Conservation (phyloP, 2,113 vertebrate genomes). For the Dolichallabes microphthalmus region DNA sequence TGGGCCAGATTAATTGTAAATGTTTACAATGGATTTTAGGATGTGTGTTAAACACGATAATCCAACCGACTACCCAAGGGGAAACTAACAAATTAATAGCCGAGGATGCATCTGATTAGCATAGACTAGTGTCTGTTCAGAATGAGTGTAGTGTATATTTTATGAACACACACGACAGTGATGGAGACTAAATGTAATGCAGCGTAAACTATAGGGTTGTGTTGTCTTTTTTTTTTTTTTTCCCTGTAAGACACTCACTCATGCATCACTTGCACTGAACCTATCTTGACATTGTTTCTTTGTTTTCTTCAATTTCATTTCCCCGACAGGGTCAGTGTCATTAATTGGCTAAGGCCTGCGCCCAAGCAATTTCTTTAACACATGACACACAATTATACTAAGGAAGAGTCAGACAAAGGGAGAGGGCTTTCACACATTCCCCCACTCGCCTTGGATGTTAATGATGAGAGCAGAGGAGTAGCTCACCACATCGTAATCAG, state of each 20-base stretch:
- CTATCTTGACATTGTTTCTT: slow-evolving; percentile 42
- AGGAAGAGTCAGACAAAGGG: slow-evolving; percentile 87
- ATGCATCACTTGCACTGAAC: neutral
- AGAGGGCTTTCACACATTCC: slow-evolving; percentile 86
- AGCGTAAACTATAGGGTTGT: neutral
- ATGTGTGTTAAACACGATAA: slow-evolving; percentile 73
- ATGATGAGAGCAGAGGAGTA: slow-evolving; percentile 78
- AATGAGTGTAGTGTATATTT: slow-evolving; percentile 16
- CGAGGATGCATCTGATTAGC: slow-evolving; percentile 67
- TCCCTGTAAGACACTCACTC: slow-evolving; percentile 20
- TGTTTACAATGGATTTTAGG: slow-evolving; percentile 77
- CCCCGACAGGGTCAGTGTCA: slow-evolving; percentile 50
- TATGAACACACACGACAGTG: slow-evolving; percentile 44
- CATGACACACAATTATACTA: slow-evolving; percentile 87
- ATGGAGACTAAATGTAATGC: slow-evolving; percentile 4
- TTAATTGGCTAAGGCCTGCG: slow-evolving; percentile 80
- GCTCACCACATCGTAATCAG: slow-evolving; percentile 86
- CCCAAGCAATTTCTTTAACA: slow-evolving; percentile 83
- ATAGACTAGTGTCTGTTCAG: slow-evolving; percentile 60
- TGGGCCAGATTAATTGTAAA: slow-evolving; percentile 72
- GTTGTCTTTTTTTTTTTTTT: slow-evolving; percentile 12
- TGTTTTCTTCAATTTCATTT: slow-evolving; percentile 46
- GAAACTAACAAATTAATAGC: slow-evolving; percentile 72
- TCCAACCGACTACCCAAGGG: slow-evolving; percentile 65
- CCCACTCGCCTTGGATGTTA: slow-evolving; percentile 74